Base-by-base conservation (phyloP, 2,797 vertebrate species). In the Ibycter americanus region DNA sequence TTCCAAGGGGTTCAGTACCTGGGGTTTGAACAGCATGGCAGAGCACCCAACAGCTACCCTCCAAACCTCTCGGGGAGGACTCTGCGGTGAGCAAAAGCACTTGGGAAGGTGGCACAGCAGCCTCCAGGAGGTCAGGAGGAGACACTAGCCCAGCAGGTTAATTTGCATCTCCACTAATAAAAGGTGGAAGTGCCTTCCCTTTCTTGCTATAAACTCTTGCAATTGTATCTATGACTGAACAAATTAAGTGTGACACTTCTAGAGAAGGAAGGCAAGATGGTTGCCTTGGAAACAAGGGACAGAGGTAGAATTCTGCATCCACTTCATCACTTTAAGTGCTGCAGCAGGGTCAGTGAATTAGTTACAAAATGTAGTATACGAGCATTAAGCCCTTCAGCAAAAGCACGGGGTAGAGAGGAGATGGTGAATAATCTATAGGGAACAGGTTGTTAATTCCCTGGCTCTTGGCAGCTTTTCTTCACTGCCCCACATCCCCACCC, bases 271-370 rank as follows among this genome's bases (percentile, higher is more conserved):
- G 90, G 93, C 89, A 90, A 87, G 94, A 92, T 61, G 84, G 96
- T 97, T 97, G 96, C 95, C 96, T 91, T 96, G 97, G 97, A 92
- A 97, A 97, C 96, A 38, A 83, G 84, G 89, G 95, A 91, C 90
- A 92, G 96, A 97, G 94, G 95, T 91, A 96, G 93, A 94, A 94
- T 93, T 83, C 93, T 92, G 96, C 94, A 96, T 88, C 96, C 89
- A 95, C 95, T 96, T 82, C 93, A 90, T 97, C 96, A 94, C 94
- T 94, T 56, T 7, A 79, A 97, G 94, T 81, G 93, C 93, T 97
- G 96, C 92, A 96, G 94, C 87, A 90, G 95, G 94, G 94, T 95
- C 96, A 96, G 85, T 62, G 92, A 95, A 93, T 96, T 90, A 94
- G 90, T n/a, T 90, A 62, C 90, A 58, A 94, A 91, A 93, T 10